Evolutionary conservation across 92 coral and sea anemone species (phyloP).

Genomic region (Desmophyllum pertusum): DNA sequence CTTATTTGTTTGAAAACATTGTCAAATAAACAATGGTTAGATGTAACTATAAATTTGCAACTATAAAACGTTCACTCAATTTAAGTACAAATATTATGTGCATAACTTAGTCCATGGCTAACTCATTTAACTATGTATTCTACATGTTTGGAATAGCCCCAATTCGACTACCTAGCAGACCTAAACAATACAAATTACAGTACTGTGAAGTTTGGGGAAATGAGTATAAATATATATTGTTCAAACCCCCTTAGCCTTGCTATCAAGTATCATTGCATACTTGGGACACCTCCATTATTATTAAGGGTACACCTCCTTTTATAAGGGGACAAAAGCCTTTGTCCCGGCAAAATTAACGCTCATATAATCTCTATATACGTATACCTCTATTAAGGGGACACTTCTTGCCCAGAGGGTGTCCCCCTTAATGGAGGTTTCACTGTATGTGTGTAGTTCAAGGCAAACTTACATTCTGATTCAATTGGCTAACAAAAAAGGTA

Average conservation of each 20-base stretch:
- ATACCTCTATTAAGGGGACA: too few species aligned
- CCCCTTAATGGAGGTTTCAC: too few species aligned
- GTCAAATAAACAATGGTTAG: conserved; percentile 2
- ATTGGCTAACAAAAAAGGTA: background rate
- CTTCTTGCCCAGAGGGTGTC: too few species aligned
- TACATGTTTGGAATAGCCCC: background rate
- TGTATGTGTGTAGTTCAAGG: background rate
- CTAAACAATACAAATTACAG: background rate
- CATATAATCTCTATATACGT: too few species aligned
- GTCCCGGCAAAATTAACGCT: too few species aligned
- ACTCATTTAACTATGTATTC: background rate
- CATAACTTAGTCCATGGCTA: conserved; percentile 8
- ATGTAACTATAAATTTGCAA: background rate
- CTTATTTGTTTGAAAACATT: background rate
- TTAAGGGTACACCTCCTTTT: too few species aligned
- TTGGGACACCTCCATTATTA: too few species aligned
- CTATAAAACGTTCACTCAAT: background rate
- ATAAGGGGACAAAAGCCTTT: too few species aligned
- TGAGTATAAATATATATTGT: background rate
- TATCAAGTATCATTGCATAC: background rate
- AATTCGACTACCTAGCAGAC: background rate
- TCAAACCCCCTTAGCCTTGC: background rate
- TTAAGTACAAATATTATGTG: background rate
- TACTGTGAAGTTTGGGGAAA: background rate
- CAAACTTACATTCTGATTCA: background rate